Percentiles rank a stretch among this genome's conserved stretches.
These are phyloP conservation scores for Aricia agestis DNA, from an alignment of 1,140 invertebrate species.

Conservation along the genomic window DNA sequence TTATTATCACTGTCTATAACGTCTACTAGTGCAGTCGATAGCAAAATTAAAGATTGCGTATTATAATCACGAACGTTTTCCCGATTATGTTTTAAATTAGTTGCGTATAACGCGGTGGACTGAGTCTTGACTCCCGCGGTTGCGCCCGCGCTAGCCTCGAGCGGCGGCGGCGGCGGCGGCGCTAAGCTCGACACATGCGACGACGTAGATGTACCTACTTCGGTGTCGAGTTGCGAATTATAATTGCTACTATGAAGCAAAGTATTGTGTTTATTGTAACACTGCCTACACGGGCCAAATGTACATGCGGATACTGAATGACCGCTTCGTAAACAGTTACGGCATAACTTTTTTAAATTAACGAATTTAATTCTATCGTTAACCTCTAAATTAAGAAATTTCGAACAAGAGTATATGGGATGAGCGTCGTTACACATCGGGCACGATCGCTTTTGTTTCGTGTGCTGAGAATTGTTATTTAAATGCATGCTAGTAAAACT, in stretches of 20 bases:
- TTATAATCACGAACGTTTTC: neutral
- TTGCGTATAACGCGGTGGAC: conserved; percentile 18
- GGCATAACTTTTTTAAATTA: no score
- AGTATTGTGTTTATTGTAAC: conserved; percentile 25
- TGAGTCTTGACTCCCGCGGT: neutral
- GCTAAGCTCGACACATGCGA: neutral
- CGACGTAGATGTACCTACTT: neutral
- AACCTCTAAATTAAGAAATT: no score
- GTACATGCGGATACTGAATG: no score
- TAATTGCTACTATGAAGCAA: conserved; percentile 17
- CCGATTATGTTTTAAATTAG: neutral
- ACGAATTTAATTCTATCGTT: no score
- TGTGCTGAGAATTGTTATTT: no score
- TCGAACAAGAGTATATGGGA: no score
- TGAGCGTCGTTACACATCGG: no score
- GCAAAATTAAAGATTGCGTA: conserved; percentile 24
- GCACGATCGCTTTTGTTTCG: no score
- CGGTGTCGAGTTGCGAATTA: neutral
- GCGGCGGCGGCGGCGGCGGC: conserved; percentile 2
- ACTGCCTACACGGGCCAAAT: conserved; percentile 8
- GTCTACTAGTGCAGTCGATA: conserved; percentile 32
- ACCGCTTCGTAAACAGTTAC: no score
- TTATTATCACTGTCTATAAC: conserved; percentile 25
- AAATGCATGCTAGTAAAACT: no score
- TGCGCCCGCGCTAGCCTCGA: neutral